Evolutionary conservation across 2,113 vertebrate genomes (phyloP).

Genomic region (Tichodroma muraria): DNA sequence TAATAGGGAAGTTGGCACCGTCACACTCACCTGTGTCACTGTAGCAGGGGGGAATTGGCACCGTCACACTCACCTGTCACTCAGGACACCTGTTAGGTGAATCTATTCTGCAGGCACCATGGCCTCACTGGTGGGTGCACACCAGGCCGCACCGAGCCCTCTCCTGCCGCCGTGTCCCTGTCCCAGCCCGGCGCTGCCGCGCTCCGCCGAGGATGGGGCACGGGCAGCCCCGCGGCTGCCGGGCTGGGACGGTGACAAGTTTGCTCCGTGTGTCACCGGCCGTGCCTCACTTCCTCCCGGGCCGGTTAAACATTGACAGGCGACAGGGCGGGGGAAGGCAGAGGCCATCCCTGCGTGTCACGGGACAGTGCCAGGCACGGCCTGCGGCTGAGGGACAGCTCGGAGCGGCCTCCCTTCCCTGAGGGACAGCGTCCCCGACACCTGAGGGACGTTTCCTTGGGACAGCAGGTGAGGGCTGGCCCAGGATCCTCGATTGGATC

Average conservation of each 20-base stretch:
- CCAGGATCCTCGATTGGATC: background rate
- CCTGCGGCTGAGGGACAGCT: background rate
- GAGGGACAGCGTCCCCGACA: accelerated
- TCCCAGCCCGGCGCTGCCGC: no score
- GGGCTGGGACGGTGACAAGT: background rate
- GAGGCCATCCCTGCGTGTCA: background rate
- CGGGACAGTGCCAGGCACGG: background rate
- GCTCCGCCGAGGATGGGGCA: no score
- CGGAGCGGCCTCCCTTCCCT: background rate
- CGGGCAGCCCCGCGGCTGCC: background rate
- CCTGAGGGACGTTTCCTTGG: accelerated
- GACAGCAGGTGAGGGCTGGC: background rate
- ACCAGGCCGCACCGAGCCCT: accelerated
- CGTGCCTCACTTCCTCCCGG: background rate
- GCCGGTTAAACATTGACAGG: slow-evolving; percentile 30
- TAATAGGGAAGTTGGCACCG: no score
- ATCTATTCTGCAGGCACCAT: no score
- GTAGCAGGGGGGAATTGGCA: no score
- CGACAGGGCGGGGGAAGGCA: background rate
- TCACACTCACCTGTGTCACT: no score
- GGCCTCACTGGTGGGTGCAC: accelerated
- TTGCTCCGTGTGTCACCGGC: background rate
- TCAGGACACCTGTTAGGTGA: no score
- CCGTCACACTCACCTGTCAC: no score
- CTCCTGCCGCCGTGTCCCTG: accelerated